These are phyloP conservation scores for Acrocephalus kingi DNA, from an alignment of 2,113 vertebrate genomes.

Conservation along the genomic window DNA sequence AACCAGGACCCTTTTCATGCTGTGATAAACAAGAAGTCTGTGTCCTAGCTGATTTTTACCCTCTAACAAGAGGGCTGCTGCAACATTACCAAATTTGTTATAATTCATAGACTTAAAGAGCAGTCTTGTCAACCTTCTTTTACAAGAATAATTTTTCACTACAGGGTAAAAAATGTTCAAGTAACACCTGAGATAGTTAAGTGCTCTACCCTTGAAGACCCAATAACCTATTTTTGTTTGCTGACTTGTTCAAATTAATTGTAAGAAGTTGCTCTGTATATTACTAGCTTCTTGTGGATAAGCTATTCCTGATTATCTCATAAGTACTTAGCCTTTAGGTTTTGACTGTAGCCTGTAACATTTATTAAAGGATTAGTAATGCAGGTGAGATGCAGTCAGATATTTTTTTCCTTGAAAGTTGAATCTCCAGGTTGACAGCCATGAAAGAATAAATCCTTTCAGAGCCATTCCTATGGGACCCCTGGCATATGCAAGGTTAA, in stretches of 20 bases:
- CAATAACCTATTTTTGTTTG: background rate
- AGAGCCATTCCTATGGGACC: background rate
- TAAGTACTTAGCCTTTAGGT: background rate
- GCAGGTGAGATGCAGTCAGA: background rate
- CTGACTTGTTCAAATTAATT: background rate
- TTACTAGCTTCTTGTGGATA: background rate
- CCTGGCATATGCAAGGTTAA: background rate
- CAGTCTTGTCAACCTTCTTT: background rate
- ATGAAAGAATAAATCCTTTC: background rate
- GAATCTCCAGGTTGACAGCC: background rate
- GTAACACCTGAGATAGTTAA: background rate
- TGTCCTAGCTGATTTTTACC: background rate
- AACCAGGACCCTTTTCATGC: background rate
- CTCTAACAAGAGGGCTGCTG: background rate
- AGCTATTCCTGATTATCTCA: background rate
- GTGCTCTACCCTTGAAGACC: background rate
- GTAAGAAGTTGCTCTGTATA: background rate
- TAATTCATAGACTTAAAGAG: background rate
- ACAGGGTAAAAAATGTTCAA: background rate
- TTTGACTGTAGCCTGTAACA: background rate
- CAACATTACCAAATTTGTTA: background rate
- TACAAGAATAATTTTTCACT: background rate
- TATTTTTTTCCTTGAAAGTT: background rate
- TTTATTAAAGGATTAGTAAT: background rate
- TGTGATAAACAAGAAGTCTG: background rate